A percentile compares a stretch with the other conserved stretches of the same genome.
phyloP scores from a whole-genome alignment of 2,888 invertebrate species.

The Cistogaster globosa region DNA sequence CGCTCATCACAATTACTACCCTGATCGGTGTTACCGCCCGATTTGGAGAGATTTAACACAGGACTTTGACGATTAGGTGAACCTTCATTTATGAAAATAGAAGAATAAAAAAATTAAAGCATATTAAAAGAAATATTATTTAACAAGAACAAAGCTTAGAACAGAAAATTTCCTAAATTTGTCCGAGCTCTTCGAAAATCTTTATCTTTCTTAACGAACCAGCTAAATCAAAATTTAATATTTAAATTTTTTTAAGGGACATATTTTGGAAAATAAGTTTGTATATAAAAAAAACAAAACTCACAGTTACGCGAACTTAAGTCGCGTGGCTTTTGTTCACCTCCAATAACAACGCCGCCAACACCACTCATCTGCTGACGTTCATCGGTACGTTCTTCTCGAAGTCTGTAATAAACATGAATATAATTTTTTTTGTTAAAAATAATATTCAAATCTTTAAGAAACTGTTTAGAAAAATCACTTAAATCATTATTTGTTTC shows the following conservation, averaged over 20 bases:
- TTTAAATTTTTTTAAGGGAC: too few relatives aligned
- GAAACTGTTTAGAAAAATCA: too few relatives aligned
- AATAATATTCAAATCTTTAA: too few relatives aligned
- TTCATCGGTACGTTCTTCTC: slow-evolving; percentile 94
- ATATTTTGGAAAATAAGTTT: too few relatives aligned
- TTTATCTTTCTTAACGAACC: too few relatives aligned
- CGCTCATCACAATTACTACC: slow-evolving; percentile 87
- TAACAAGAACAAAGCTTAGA: too few relatives aligned
- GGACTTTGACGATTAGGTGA: slow-evolving; percentile 96
- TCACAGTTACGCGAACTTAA: slow-evolving; percentile 94
- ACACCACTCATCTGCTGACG: slow-evolving; percentile 87
- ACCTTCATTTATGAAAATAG: slow-evolving; percentile 78
- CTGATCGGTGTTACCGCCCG: slow-evolving; percentile 88
- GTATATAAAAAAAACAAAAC: slow-evolving; percentile 46
- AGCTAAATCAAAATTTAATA: too few relatives aligned
- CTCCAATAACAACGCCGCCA: slow-evolving; percentile 84
- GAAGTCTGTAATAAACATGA: slow-evolving; percentile 85
- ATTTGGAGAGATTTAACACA: slow-evolving; percentile 95
- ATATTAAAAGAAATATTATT: too few relatives aligned
- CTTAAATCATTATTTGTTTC: too few relatives aligned
- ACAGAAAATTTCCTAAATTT: too few relatives aligned
- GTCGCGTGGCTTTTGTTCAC: slow-evolving; percentile 93
- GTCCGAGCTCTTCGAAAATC: too few relatives aligned
- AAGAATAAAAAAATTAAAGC: not conserved
- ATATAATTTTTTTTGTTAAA: too few relatives aligned